Evolutionary conservation across 1,140 invertebrate species (phyloP).

Genomic region (Pachypeltis micranthus): DNA sequence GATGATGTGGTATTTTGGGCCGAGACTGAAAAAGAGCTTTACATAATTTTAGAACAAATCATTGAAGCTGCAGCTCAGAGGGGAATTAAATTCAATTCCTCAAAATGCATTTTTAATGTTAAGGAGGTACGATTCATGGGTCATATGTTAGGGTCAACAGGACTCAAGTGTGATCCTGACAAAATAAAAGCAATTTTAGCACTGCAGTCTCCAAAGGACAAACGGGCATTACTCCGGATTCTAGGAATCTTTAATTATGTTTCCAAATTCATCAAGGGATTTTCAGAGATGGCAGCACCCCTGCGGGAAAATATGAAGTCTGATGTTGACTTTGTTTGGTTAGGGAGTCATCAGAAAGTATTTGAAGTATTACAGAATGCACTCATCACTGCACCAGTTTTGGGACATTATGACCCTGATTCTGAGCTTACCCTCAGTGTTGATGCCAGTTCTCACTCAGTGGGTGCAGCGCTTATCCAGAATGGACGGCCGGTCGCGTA

Average conservation of each 20-base stretch:
- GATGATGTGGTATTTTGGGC: constrained; percentile 11
- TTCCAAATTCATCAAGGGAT: constrained; percentile 9
- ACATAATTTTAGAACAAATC: neutral
- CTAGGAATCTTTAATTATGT: constrained; percentile 14
- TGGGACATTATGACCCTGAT: constrained; percentile 24
- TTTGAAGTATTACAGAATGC: constrained; percentile 18
- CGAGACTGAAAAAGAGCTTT: neutral
- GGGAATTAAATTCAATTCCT: neutral
- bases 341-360: constrained; percentile 14
- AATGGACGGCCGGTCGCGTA: constrained; percentile 32
- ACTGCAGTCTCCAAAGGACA: constrained; percentile 11
- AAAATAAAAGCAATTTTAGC: constrained; percentile 11
- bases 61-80: constrained; percentile 6
- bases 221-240: constrained; percentile 1
- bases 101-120: neutral
- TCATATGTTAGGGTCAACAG: neutral
- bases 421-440: constrained; percentile 23
- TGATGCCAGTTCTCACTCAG: constrained; percentile 28
- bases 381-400: constrained; percentile 7
- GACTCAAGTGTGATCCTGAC: neutral
- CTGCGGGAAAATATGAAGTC: constrained; percentile 6
- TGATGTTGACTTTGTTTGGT: constrained; percentile 12
- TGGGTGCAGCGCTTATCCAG: constrained; percentile 36
- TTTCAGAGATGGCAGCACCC: constrained; percentile 5
- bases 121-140: constrained; percentile 8